Evolutionary conservation across 2,113 vertebrate species (phyloP).

Genomic region (Falco punctatus): DNA sequence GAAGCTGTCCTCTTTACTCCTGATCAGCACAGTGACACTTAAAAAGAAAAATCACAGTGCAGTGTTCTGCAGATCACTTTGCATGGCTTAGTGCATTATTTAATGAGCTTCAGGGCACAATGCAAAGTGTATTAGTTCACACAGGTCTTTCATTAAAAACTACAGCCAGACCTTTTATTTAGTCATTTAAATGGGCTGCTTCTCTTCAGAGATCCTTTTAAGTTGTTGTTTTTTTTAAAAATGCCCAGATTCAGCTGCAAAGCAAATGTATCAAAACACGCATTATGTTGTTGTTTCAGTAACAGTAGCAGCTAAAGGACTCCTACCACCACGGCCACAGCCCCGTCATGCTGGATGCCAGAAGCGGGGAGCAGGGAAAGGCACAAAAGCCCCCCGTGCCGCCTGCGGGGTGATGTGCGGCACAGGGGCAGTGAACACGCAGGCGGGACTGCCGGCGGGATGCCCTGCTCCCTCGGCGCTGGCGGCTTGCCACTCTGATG

Average conservation of each 20-base stretch:
- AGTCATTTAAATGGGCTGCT: neutral
- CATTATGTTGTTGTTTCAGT: neutral
- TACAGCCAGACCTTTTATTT: neutral
- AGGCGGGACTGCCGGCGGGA: fast-evolving
- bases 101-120: neutral
- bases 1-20: neutral
- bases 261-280: neutral
- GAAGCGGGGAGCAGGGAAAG: neutral
- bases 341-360: neutral
- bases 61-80: neutral
- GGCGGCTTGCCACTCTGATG: fast-evolving
- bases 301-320: neutral
- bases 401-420: neutral
- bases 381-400: fast-evolving
- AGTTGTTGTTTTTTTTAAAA: neutral
- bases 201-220: neutral
- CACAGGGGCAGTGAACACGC: too few relatives aligned
- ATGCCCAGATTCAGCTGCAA: neutral
- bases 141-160: neutral
- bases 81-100: neutral
- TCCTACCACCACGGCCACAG: neutral
- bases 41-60: neutral
- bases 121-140: neutral
- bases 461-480: fast-evolving
- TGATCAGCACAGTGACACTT: neutral